A percentile compares a stretch with the other conserved stretches of the same genome.
Evolutionary conservation across 2,888 invertebrate genomes (phyloP).

Genomic region (Mylabris sibirica): DNA sequence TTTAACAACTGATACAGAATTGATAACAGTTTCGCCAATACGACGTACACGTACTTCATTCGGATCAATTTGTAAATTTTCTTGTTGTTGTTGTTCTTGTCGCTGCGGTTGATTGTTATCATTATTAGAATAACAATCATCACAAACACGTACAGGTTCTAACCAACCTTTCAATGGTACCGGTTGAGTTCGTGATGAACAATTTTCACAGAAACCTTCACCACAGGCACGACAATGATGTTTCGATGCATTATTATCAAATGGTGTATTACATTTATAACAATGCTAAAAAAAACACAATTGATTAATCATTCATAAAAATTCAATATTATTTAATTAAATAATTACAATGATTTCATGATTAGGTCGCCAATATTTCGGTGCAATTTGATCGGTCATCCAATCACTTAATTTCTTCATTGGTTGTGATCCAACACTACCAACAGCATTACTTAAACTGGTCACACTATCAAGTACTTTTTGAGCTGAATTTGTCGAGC

Average conservation of each 20-base stretch:
- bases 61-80: constrained; percentile 40
- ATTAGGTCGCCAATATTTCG: constrained; percentile 83
- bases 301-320: constrained; percentile 4
- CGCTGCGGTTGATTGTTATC: constrained; percentile 46
- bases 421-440: constrained; percentile 74
- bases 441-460: constrained; percentile 67
- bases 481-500: constrained; percentile 58
- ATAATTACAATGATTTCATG: constrained; percentile 71
- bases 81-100: constrained; percentile 30
- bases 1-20: constrained; percentile 73
- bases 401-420: constrained; percentile 73
- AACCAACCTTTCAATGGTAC: constrained; percentile 79
- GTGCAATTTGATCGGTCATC: constrained; percentile 81
- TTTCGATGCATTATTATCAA: constrained; percentile 67
- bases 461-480: constrained; percentile 68
- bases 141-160: constrained; percentile 76
- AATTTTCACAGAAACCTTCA: constrained; percentile 78
- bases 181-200: constrained; percentile 71
- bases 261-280: constrained; percentile 68
- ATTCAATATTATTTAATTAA: constrained; percentile 13
- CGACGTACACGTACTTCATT: constrained; percentile 67
- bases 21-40: constrained; percentile 77
- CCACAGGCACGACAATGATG: constrained; percentile 83
- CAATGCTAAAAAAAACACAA: constrained; percentile 71
- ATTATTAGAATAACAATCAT: constrained; percentile 65